phyloP scores from a whole-genome alignment of 2,888 invertebrate genomes.

The Zaprionus obscuricornis region DNA sequence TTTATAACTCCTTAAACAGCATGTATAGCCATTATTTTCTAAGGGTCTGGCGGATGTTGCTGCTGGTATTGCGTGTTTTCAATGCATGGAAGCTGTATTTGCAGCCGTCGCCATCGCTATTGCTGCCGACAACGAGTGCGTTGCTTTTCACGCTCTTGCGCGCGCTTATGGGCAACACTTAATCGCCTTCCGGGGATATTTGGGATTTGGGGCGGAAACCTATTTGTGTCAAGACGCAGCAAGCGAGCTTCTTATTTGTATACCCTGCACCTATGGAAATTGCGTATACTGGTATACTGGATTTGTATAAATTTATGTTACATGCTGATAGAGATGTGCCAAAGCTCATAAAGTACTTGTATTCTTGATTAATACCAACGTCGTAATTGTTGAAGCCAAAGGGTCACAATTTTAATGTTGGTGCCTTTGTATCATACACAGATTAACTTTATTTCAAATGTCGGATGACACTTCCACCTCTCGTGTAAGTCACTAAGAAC shows the following conservation, averaged over 20 bases:
- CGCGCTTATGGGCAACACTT: conserved; percentile 75
- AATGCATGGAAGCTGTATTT: conserved; percentile 59
- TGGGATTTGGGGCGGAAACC: conserved; percentile 79
- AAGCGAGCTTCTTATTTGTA: conserved; percentile 33
- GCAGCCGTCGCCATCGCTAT: conserved; percentile 39
- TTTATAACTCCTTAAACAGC: conserved; percentile 51
- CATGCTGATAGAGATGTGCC: no score
- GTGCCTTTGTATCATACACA: no score
- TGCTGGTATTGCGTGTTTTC: conserved; percentile 1
- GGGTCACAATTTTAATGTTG: no score
- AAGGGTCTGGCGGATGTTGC: conserved; percentile 35
- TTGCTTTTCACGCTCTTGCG: conserved; percentile 67
- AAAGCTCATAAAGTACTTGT: no score
- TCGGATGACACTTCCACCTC: no score
- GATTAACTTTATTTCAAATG: no score
- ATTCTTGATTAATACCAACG: no score
- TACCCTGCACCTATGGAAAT: conserved; percentile 5
- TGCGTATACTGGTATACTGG: no score
- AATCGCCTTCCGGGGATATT: conserved; percentile 79
- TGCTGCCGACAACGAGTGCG: conserved; percentile 2
- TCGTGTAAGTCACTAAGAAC: no score
- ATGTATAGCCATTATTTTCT: conserved; percentile 63
- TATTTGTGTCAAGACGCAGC: conserved; percentile 76
- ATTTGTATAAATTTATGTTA: no score
- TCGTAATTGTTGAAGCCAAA: no score